Conservation (phyloP, 2,888 invertebrate genomes). For the Mongoloraphidia duomilia region DNA sequence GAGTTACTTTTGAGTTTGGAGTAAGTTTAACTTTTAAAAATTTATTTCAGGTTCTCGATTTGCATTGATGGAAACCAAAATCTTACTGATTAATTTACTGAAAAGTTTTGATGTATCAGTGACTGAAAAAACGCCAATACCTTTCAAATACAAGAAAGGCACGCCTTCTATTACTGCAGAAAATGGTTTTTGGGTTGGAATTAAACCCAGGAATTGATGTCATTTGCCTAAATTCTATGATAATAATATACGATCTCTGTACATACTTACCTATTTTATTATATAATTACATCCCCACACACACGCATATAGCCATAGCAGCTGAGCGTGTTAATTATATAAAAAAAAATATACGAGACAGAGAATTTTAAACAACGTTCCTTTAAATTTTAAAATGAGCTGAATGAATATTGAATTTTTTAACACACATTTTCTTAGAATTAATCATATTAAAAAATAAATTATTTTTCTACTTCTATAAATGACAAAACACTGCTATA, state of each 20-base stretch:
- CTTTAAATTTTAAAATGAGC: conserved; percentile 18
- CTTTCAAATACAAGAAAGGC: conserved; percentile 15
- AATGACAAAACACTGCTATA: conserved; percentile 16
- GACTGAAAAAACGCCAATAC: conserved; percentile 17
- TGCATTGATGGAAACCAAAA: conserved; percentile 20
- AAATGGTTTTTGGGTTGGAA: conserved; percentile 10
- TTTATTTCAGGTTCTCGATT: conserved; percentile 15
- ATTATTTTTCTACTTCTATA: too few relatives aligned
- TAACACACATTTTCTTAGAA: conserved; percentile 17
- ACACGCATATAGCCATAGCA: too few relatives aligned
- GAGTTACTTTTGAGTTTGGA: too few relatives aligned
- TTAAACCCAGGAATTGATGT: too few relatives aligned
- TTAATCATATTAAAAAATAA: conserved; percentile 21
- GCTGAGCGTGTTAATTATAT: too few relatives aligned
- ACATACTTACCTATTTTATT: too few relatives aligned
- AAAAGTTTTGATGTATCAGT: conserved; percentile 18
- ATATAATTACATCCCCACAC: too few relatives aligned
- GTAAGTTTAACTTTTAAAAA: too few relatives aligned
- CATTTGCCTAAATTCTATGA: too few relatives aligned
- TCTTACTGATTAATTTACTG: conserved; percentile 18
- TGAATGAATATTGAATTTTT: conserved; percentile 19
- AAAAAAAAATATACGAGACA: too few relatives aligned
- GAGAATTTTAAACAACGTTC: neutral
- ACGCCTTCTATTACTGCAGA: conserved; percentile 14
- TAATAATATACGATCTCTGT: too few relatives aligned